A percentile compares a stretch with the other conserved stretches of the same genome.
phyloP scores from a whole-genome alignment of 2,888 invertebrate genomes.

The Embidobia sp. region DNA sequence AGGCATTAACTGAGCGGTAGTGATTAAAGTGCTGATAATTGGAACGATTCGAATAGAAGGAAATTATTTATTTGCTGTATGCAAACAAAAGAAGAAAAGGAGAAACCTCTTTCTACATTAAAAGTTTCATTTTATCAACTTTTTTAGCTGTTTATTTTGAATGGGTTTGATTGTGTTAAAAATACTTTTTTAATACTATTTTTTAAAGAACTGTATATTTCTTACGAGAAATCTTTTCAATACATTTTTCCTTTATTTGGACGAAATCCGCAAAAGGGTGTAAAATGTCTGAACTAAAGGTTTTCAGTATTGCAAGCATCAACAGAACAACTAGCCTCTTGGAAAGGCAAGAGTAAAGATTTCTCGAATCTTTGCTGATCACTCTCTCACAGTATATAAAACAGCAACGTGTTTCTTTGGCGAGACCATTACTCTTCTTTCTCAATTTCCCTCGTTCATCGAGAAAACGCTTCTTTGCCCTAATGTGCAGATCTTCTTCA shows the following conservation, averaged over 20 bases:
- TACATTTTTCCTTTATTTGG: background rate
- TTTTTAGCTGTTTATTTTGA: no score
- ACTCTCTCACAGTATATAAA: conserved; percentile 35
- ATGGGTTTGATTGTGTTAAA: no score
- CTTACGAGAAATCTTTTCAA: background rate
- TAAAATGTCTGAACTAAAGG: background rate
- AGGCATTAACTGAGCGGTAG: background rate
- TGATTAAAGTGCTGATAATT: no score
- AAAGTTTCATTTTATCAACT: no score
- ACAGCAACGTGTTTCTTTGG: conserved; percentile 32
- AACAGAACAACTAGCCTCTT: conserved; percentile 3
- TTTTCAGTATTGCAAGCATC: background rate
- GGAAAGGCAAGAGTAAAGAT: conserved; percentile 22
- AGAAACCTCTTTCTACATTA: no score
- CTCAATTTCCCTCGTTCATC: conserved; percentile 58
- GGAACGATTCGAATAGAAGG: no score
- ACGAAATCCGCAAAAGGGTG: background rate
- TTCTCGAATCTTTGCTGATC: conserved; percentile 38
- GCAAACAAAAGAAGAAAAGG: no score
- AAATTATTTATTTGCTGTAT: no score
- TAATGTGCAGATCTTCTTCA: conserved; percentile 53
- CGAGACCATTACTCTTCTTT: conserved; percentile 54
- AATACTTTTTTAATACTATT: no score
- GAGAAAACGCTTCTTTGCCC: conserved; percentile 50
- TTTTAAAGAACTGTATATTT: no score